Evolutionary conservation across 2,888 invertebrate species (phyloP), one percentile per base, ranked within the genome.

Genomic region (Fragum fragum): DNA sequence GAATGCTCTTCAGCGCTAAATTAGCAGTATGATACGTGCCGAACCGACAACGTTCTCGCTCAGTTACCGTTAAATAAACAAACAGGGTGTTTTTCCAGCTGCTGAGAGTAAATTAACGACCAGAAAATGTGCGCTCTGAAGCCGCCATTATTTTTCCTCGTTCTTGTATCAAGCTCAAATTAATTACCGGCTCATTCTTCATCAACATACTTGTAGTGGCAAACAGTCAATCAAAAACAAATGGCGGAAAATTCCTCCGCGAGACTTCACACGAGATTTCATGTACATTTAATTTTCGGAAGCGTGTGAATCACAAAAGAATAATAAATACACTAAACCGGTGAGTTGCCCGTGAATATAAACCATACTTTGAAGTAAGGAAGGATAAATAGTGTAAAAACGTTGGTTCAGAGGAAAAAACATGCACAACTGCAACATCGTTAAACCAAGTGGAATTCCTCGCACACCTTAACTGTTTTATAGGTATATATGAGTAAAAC

Each of bases 61-160:
- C 57, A 14, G 57, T 57, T 57, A 55, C 53, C 32, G 71, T 32
- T 59, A 42, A 57, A 57, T 39, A 73, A 73, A 73, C 72, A 73
- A 73, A 73, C 39, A 23, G 23, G 21, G 18, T 73, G 72, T 59
- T 73, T 73, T 39, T 39, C 29, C 59, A 73, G 72, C 59, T 59
- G 59, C 29, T 59, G 61, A 61, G 23, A 32, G 39, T 59, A 39
- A 39, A 59, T 73, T 73, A 73, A 73, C 59, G 72, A 73, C n/a
- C 42, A 23, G 57, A 57, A 57, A 57, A 57, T 57, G 57, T 57
- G 26, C 57, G 57, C 57, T 26, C 28, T 28, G 57, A 57, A 7
- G 57, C 57, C 57, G 57, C 28, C 57, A 57, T 57, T 57, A 57
- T 57, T 57, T 14, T 23, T 57, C 26, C 57, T 28, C 63, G 23